phyloP scores from a whole-genome alignment of 2,888 invertebrate species.

The Drosophila trichaetosa region DNA sequence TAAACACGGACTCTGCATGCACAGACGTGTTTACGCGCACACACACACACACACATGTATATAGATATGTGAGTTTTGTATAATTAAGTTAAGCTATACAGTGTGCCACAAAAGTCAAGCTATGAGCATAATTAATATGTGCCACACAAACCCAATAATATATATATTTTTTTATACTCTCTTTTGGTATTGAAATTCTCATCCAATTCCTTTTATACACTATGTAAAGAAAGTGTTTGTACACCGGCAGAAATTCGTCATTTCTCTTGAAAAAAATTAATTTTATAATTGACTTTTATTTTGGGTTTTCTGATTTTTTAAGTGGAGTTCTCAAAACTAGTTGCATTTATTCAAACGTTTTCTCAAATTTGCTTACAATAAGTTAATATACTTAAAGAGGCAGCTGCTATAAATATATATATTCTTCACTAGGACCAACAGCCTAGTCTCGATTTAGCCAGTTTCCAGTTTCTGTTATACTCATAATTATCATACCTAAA shows the following conservation, averaged over 20 bases:
- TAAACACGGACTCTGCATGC: conserved; percentile 9
- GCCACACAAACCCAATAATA: not conserved
- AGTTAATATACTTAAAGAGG: not conserved
- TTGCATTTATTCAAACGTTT: not conserved
- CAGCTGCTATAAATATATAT: not conserved
- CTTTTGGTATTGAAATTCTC: no score
- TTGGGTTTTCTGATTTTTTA: not conserved
- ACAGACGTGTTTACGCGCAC: not conserved
- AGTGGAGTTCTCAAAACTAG: not conserved
- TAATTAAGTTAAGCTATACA: not conserved
- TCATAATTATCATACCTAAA: not conserved
- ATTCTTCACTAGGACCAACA: not conserved
- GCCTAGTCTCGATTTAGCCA: not conserved
- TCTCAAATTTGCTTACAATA: not conserved
- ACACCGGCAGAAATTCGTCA: not conserved
- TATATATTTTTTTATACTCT: not conserved
- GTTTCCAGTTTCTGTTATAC: not conserved
- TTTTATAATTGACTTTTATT: not conserved
- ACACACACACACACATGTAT: not conserved
- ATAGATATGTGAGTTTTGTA: not conserved
- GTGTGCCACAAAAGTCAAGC: not conserved
- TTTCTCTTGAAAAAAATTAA: not conserved
- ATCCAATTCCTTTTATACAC: not conserved
- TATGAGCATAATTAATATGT: not conserved
- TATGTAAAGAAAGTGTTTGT: not conserved